These are phyloP conservation scores for Blastomussa wellsi DNA, from an alignment of 92 coral and sea anemone species.

Conservation along the genomic window DNA sequence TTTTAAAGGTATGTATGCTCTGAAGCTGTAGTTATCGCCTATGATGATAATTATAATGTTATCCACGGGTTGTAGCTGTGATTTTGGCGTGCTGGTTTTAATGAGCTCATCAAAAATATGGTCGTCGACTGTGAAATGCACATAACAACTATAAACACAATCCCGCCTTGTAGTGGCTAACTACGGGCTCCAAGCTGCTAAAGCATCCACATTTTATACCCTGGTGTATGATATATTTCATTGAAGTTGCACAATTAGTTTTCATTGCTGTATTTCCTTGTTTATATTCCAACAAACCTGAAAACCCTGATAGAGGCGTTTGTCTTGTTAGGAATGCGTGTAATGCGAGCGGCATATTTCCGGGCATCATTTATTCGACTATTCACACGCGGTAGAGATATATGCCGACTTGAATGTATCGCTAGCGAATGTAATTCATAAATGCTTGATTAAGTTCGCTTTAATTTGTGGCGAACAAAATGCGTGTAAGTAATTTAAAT, in stretches of 20 bases:
- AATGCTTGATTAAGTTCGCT: background rate
- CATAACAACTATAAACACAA: background rate
- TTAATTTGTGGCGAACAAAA: slow-evolving; percentile 4
- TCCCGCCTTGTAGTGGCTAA: background rate
- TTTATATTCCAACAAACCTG: slow-evolving; percentile 19
- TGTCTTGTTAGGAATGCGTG: slow-evolving; percentile 17
- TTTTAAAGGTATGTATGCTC: background rate
- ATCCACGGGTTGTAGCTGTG: background rate
- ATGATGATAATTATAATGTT: background rate
- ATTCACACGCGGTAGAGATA: background rate
- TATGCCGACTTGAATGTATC: background rate
- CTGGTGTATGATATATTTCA: background rate
- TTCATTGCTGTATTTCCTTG: slow-evolving; percentile 25
- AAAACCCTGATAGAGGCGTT: background rate
- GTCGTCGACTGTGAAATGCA: background rate
- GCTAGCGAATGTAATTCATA: background rate
- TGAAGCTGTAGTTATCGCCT: background rate
- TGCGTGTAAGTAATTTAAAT: background rate
- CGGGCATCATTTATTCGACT: background rate
- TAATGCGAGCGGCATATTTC: slow-evolving; percentile 17
- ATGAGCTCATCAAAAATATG: slow-evolving; percentile 14
- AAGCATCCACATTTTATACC: background rate
- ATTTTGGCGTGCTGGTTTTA: slow-evolving; percentile 7
- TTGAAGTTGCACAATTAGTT: background rate
- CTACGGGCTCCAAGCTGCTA: background rate